These are phyloP conservation scores for Acheta domesticus DNA, from an alignment of 2,888 invertebrate genomes.

Conservation along the genomic window DNA sequence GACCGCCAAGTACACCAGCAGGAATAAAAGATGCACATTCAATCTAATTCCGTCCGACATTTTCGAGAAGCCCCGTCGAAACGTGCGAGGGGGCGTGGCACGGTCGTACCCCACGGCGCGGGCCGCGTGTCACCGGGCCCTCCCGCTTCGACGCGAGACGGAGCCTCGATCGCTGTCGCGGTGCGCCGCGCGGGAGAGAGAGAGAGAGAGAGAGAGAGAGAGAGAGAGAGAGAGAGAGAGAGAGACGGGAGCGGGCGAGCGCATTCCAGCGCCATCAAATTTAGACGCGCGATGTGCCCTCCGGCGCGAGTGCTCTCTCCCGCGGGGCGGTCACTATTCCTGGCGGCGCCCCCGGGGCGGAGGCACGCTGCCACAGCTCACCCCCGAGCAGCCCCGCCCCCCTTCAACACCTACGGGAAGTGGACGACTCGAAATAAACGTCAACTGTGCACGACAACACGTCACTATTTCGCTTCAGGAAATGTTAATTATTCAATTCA, in stretches of 20 bases:
- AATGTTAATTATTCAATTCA: too few species aligned
- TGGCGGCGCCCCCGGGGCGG: neutral
- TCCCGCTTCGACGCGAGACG: neutral
- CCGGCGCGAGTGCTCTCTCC: neutral
- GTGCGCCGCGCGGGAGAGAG: neutral
- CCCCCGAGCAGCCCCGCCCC: too few species aligned
- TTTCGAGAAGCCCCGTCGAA: too few species aligned
- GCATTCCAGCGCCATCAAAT: slow-evolving; percentile 7
- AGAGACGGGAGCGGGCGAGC: too few species aligned
- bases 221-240: too few species aligned
- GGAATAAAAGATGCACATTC: too few species aligned
- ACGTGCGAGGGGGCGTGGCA: neutral
- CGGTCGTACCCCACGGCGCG: neutral
- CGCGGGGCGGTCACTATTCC: slow-evolving; percentile 1
- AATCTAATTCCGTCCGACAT: too few species aligned
- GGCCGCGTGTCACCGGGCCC: neutral
- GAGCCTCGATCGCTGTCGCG: neutral
- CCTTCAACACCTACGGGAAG: neutral
- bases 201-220: too few species aligned
- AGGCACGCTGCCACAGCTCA: neutral
- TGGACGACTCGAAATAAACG: neutral
- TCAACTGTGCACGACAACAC: neutral
- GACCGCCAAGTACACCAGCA: too few species aligned
- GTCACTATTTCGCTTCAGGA: neutral
- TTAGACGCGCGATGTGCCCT: neutral